These are phyloP conservation scores for Leptinotarsa texana DNA, from an alignment of 1,140 invertebrate genomes.

Conservation along the genomic window DNA sequence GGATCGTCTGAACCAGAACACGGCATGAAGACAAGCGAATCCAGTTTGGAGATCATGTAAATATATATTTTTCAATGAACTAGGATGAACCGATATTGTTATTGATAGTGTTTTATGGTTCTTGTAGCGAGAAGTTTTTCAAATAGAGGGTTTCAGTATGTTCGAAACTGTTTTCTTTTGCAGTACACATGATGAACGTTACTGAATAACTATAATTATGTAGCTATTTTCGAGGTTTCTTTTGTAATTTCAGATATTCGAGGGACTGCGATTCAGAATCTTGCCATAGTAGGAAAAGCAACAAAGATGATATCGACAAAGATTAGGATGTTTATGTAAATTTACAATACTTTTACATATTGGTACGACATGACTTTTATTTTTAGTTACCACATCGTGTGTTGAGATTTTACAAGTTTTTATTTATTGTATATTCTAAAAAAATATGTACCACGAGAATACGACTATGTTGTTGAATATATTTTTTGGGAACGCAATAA, in stretches of 20 bases:
- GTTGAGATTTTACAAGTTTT: constrained; percentile 14
- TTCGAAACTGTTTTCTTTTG: constrained; percentile 10
- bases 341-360: background rate
- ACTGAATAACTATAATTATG: background rate
- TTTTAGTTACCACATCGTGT: constrained; percentile 10
- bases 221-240: background rate
- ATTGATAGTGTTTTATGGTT: too few species aligned
- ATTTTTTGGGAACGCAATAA: too few species aligned
- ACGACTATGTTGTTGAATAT: background rate
- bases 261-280: constrained; percentile 41
- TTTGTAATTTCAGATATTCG: constrained; percentile 36
- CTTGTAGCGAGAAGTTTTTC: too few species aligned
- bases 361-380: constrained; percentile 8
- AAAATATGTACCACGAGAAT: background rate
- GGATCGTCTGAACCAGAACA: constrained; percentile 69
- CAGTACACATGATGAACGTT: constrained; percentile 16
- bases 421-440: constrained; percentile 17
- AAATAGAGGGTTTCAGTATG: background rate
- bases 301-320: constrained; percentile 36
- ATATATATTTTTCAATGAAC: constrained; percentile 20
- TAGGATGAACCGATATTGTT: too few species aligned
- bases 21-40: constrained; percentile 70
- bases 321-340: constrained; percentile 10
- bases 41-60: constrained; percentile 72
- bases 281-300: constrained; percentile 41